phyloP scores from a whole-genome alignment of 92 coral and sea anemone species.

The Muricea muricata region DNA sequence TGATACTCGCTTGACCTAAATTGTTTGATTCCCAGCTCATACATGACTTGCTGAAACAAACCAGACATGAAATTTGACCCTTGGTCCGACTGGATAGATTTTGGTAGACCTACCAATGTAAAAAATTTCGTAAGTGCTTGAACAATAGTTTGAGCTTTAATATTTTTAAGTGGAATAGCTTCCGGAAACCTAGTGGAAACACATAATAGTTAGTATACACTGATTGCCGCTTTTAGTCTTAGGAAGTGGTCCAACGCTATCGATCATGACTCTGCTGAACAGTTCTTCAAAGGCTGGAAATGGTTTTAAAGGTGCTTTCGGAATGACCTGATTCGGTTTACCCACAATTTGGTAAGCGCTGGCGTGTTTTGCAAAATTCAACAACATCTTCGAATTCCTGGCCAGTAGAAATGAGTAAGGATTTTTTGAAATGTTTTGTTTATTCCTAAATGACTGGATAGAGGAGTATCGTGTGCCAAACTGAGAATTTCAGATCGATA shows the following conservation, averaged over 20 bases:
- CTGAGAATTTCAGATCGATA: slow-evolving; percentile 45
- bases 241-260: slow-evolving; percentile 67
- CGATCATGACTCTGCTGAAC: slow-evolving; percentile 56
- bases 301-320: slow-evolving; percentile 66
- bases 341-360: slow-evolving; percentile 60
- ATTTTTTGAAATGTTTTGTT: slow-evolving; percentile 64
- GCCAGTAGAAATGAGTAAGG: slow-evolving; percentile 63
- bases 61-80: slow-evolving; percentile 76
- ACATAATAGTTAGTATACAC: slow-evolving; percentile 66
- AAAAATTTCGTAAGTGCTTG: slow-evolving; percentile 64
- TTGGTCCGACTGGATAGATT: slow-evolving; percentile 70
- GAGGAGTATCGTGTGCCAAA: slow-evolving; percentile 63
- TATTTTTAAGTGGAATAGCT: slow-evolving; percentile 59
- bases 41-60: slow-evolving; percentile 74
- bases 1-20: slow-evolving; percentile 65
- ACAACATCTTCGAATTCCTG: slow-evolving; percentile 60
- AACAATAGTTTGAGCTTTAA: slow-evolving; percentile 64
- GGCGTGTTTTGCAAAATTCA: slow-evolving; percentile 57
- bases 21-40: slow-evolving; percentile 60
- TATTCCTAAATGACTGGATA: slow-evolving; percentile 67
- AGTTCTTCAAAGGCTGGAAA: slow-evolving; percentile 66
- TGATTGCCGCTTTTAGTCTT: slow-evolving; percentile 65
- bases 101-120: slow-evolving; percentile 64
- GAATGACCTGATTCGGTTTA: slow-evolving; percentile 57
- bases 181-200: slow-evolving; percentile 58